Evolutionary conservation across 1,140 invertebrate genomes (phyloP), one percentile per base, ranked within the genome.

Genomic region (Diachasma alloeum): DNA sequence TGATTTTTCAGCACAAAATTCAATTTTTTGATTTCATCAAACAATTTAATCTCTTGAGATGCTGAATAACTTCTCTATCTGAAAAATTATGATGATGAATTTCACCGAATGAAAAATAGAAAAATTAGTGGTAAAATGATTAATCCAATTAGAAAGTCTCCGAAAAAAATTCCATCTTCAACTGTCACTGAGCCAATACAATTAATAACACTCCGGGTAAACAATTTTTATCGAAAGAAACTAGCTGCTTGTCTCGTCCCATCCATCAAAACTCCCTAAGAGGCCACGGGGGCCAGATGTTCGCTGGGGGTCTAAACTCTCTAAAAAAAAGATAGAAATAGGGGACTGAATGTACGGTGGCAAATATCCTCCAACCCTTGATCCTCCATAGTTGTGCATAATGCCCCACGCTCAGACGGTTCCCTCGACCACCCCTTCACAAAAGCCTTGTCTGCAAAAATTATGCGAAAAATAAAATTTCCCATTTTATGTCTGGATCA

Each of bases 401-500:
- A 76, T 76, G 74, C 72, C 48, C 59, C 39, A 19, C 19, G 26
- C 59, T 44, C 19, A 15, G 22, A 31, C 24, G 24, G 48, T 66
- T 66, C 22, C 39, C 72, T 59, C 67, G 67, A 59, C 46, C 42
- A 56, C 72, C 63, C 44, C 75, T 69, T 68, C 15, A 39, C 22
- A 22, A 19, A 68, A 68, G n/a, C 46, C 44, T 11, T 42, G 66
- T 59, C 53, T 42, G 31, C 44, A 39, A 19, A 59, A 26, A 22
- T 76, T 71, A 37, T 73, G 48, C 48, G 69, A 72, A 77, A 66
- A 59, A 83, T 81, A 81, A 83, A 84, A 84, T 82, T 84, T 80
- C 79, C 74, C 77, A 82, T 84, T 84, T 86, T 84, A 83, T 67
- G 80, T 83, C 80, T 81, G 78, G 44, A 74, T 42, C 42, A 53